Base-by-base conservation (phyloP, 35 echinoderm and acorn worm genomes). In the Apostichopus californicus region DNA sequence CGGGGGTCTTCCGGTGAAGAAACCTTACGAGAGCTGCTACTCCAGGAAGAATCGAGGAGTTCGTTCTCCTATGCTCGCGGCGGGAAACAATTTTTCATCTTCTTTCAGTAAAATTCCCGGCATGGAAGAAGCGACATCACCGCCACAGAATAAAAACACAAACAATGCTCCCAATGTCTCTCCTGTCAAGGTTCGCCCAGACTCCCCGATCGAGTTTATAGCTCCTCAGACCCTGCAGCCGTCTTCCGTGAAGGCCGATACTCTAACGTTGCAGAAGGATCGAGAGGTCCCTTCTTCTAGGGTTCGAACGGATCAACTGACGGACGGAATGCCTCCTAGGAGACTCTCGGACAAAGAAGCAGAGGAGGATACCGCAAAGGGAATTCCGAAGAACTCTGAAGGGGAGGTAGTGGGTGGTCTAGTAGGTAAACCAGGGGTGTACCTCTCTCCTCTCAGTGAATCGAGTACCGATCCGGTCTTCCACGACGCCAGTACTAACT, bases 181-280 rank as follows among this genome's bases (percentile, higher is more conserved):
- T 5, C 77, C 73, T 18, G 57, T 59, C 56, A 75, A 90, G 14
- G 55, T 66, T 25, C 78, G 88, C 17, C 87, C 91, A 22, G 92
- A 93, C 55, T 96, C 95, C 9, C 95, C 95, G 9, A 93, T 70
- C 26, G 93, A 92, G 24, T 96, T 90, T 86, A 57, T 96, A 24
- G 57, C 81, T 5, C 88, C 89, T 46, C 66, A 70, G 55, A 82
- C 92, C 61, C 77, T 92, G 65, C 79, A 93, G 21, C 77, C 95
- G 26, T 70, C 78, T 55, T 65, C 83, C 6, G 90, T 96, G 4
- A 73, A 73, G 80, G 78, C 90, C n/a, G 95, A 94, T 52, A 92
- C 93, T 22, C 34, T 46, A 46, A 0, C 24, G 9, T 61, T 18
- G 55, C 83, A 87, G 21, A 87, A 65, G 83, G 77, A 79, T 22